These are phyloP conservation scores for Patella ulyssiponensis DNA, from an alignment of 2,888 invertebrate species.

Conservation along the genomic window DNA sequence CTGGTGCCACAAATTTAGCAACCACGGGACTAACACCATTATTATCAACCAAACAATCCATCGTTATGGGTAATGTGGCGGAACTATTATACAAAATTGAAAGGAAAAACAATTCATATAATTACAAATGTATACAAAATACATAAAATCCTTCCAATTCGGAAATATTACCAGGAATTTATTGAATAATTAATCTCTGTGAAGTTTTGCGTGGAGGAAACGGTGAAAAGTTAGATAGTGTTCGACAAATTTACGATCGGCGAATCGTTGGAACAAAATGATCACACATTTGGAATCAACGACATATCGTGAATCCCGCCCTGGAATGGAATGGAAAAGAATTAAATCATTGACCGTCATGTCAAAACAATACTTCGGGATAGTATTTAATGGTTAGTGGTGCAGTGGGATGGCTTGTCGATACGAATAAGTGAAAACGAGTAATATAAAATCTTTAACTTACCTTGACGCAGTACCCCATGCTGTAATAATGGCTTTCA, in stretches of 20 bases:
- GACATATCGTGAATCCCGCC: too few species aligned
- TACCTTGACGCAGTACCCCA: constrained; percentile 70
- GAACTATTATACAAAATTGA: constrained; percentile 76
- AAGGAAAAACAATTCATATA: neutral
- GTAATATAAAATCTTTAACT: neutral
- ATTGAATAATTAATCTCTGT: neutral
- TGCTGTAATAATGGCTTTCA: constrained; percentile 78
- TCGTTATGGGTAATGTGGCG: constrained; percentile 90
- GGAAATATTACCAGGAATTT: neutral
- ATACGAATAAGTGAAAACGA: too few species aligned
- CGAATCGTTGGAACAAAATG: too few species aligned
- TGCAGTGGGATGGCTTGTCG: too few species aligned
- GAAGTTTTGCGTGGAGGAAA: neutral
- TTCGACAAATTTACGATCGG: too few species aligned
- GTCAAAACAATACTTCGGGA: too few species aligned
- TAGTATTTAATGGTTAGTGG: too few species aligned
- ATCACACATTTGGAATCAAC: too few species aligned
- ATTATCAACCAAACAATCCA: constrained; percentile 88
- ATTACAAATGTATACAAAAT: too few species aligned
- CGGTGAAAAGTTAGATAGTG: neutral
- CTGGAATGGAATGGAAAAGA: too few species aligned
- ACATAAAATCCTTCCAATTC: neutral
- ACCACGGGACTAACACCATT: constrained; percentile 85
- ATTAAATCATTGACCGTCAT: too few species aligned
- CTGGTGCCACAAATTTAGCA: constrained; percentile 89